Evolutionary conservation across 1,140 invertebrate genomes (phyloP).

Genomic region (Panagrolaimus sp.): DNA sequence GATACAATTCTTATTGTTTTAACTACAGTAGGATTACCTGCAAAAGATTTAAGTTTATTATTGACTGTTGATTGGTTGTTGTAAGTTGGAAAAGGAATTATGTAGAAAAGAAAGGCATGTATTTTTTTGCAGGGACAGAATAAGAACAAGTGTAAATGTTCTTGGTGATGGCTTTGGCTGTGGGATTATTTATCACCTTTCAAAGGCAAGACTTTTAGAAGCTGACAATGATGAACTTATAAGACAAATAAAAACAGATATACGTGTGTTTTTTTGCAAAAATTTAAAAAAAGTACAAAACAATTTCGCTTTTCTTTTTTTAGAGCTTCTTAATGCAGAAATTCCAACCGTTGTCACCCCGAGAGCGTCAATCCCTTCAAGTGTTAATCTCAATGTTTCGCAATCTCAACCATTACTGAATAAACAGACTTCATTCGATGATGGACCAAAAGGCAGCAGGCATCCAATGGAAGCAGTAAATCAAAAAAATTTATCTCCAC

Average conservation of each 20-base stretch:
- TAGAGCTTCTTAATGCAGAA: conserved; percentile 30
- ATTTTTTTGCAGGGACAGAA: conserved; percentile 72
- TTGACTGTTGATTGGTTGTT: conserved; percentile 92
- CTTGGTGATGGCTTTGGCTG: conserved; percentile 88
- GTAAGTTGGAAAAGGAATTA: conserved; percentile 68
- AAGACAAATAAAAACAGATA: conserved; percentile 40
- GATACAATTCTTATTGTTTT: conserved; percentile 97
- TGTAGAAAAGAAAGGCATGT: background rate
- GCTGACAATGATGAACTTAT: conserved; percentile 46
- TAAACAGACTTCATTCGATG: background rate
- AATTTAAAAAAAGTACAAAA: too few species aligned
- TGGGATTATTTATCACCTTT: conserved; percentile 73
- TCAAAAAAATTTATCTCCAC: background rate
- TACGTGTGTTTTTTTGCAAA: conserved; percentile 32
- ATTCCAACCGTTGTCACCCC: conserved; percentile 31
- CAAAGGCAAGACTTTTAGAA: conserved; percentile 59
- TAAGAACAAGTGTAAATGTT: conserved; percentile 91
- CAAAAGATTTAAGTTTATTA: conserved; percentile 82
- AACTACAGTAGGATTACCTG: conserved; percentile 82
- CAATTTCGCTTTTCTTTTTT: conserved; percentile 12
- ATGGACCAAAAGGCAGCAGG: conserved; percentile 17
- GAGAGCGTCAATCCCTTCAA: background rate
- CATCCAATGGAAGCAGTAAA: conserved; percentile 2
- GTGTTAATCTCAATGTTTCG: background rate
- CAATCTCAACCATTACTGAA: conserved; percentile 14